phyloP scores from a whole-genome alignment of 2,888 invertebrate genomes.

The Agrotis clavis region DNA sequence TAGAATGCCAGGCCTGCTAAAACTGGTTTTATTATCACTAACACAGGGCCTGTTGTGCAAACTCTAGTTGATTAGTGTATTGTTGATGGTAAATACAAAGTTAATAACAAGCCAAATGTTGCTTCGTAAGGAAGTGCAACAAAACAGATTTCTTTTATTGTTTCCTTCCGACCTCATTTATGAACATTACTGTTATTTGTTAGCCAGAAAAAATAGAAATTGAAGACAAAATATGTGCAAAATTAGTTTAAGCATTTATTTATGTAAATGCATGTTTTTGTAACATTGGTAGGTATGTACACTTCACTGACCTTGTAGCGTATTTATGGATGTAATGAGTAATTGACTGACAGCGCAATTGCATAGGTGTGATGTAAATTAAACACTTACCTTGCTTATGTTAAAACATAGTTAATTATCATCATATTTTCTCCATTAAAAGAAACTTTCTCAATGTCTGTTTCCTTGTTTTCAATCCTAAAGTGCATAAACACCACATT shows the following conservation, averaged over 20 bases:
- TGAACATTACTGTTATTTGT: not conserved
- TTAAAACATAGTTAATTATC: slow-evolving; percentile 21
- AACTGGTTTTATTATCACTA: not conserved
- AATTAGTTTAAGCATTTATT: slow-evolving; percentile 2
- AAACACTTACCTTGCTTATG: slow-evolving; percentile 27
- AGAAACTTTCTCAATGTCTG: not conserved
- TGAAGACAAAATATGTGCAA: not conserved
- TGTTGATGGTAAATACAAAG: not conserved
- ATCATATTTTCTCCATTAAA: not conserved
- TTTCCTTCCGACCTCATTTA: slow-evolving; percentile 3
- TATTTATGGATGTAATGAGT: slow-evolving; percentile 3
- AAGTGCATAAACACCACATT: slow-evolving; percentile 15
- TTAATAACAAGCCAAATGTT: slow-evolving; percentile 6
- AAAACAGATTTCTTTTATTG: slow-evolving; percentile 13
- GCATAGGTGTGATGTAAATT: slow-evolving; percentile 7
- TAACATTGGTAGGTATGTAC: slow-evolving; percentile 10
- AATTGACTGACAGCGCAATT: not conserved
- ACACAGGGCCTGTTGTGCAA: not conserved
- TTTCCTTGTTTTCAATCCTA: not conserved
- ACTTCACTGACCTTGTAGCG: slow-evolving; percentile 19
- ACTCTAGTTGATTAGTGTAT: not conserved
- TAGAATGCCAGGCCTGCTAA: not conserved
- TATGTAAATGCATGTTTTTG: slow-evolving; percentile 33
- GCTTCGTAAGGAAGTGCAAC: not conserved
- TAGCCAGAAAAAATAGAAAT: not conserved